Base-by-base conservation (phyloP, 2,797 vertebrate genomes). In the Neosilurus hyrtlii region DNA sequence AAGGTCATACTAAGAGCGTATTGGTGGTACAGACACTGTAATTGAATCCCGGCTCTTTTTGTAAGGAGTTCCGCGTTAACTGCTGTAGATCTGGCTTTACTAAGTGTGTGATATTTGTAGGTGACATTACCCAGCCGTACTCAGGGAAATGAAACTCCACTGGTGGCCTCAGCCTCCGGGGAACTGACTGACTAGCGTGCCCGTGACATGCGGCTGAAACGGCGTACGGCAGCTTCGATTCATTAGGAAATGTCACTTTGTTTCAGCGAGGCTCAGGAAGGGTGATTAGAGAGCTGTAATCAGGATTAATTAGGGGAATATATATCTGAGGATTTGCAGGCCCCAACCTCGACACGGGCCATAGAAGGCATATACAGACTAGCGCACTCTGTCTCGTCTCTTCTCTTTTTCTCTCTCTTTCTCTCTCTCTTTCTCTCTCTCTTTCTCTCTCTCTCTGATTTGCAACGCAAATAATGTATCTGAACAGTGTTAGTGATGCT, bases 271-370 rank as follows among this genome's bases (percentile, higher is more conserved):
- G 90, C 86, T 91, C 91, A 85, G 91, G 90, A 82, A 91, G 90
- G 89, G 89, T 86, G 91, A 93, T 94, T 95, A 92, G 92, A 93
- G 94, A 86, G 88, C 92, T 89, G 90, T 94, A 92, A 94, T 93
- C 91, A 93, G 92, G 91, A 95, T 94, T 94, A 93, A 95, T 94
- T 94, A 93, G 91, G 89, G 86, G 91, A 93, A 93, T 93, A 93
- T 93, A 93, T 90, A 93, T 86, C 87, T 93, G 91, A 93, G 91
- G 92, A 93, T 93, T 92, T 94, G 90, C 91, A 93, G 92, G 79
- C 83, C 88, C 65, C 89, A 85, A 89, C 87, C 86, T 87, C 85
- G 68, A 87, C 88, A 87, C 2, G 51, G 82, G 78, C 89, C 86
- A 70, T 56, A 82, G 67, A 84, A 81, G 84, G 79, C 74, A 83